Base-by-base conservation (phyloP, 1,140 invertebrate species). In the Cyclina sinensis region DNA sequence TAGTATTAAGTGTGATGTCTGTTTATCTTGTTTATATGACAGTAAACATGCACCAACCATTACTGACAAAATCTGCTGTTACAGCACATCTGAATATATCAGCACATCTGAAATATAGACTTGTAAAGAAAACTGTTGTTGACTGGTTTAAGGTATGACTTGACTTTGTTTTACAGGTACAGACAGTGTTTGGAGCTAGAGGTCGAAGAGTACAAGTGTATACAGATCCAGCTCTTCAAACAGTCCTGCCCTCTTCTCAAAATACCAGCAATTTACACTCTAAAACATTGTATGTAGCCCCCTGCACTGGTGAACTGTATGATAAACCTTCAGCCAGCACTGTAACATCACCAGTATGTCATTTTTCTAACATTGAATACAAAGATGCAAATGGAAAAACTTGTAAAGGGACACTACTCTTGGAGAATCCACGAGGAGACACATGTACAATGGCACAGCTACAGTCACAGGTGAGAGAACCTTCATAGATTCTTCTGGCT, bases 331-430 rank as follows among this genome's bases (percentile, higher is more conserved):
- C 48, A 21, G 37, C 89, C 18, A 24, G 54, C 14, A 76, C 48
- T 21, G 48, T 91, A 0, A 88, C 86, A 11, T 90, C 90, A 39
- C 93, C 94, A 70, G 86, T 93, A 7, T 97, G 97, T 93, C 97
- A 97, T 91, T 97, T 97, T 94, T 96, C 97, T 2, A 98, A 98
- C 95, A 95, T 98, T 21, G 94, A 97, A 68, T 93, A 98, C 0
- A 94, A 96, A 84, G 96, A 96, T 35, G 91, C 96, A 91, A 97
- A 97, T 21, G 96, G 96, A 3, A 95, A 92, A 24, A 96, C 96
- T 78, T 95, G 94, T 9, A 95, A 96, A 85, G 98, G 96, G 14
- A 97, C 97, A n/a, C 91, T 99, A 78, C 95, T 98, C 18, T 95
- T 99, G 85, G 97, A 98, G 94, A 96, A 97, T 94, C 97, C 97